Evolutionary conservation across 1,140 invertebrate genomes (phyloP), one percentile per base, ranked within the genome.

Genomic region (Drosophila kurseongensis): DNA sequence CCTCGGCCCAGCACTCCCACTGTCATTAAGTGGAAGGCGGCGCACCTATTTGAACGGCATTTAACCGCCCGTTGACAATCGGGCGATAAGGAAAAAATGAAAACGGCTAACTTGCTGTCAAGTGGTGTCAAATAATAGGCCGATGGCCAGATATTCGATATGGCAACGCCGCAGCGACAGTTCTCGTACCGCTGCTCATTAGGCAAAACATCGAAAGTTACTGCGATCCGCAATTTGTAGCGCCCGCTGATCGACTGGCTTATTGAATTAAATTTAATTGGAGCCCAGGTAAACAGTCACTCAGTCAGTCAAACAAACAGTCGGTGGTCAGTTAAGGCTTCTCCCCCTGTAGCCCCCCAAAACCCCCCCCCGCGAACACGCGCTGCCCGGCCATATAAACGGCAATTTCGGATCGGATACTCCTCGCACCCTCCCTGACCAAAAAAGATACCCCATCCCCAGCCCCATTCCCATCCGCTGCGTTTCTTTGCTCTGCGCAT

Each of bases 251-350:
- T 86, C 75, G 69, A 32, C 59, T 60, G 36, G 61, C 52, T 71
- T 74, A 83, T 83, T 88, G 72, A 79, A 71, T 66, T 69, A 48
- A 73, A 76, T 86, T 86, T 86, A 86, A 86, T 86, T 86, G 83
- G 83, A 75, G 63, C 51, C 75, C 79, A 74, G 75, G 82, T 86
- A 83, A 86, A 79, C 83, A 82, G 82, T 86, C 84, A 83, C 65
- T 80, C 81, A 79, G 67, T 69, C 65, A 38, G 68, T 72, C 52
- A 72, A 69, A 72, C 75, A 75, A 71, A 57, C 61, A 60, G 36
- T 58, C 83, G 60, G 63, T 58, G 66, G 44, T 74, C 41, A 40
- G 42, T 55, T 51, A 45, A 59, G 56, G 67, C 71, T 52, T 10
- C 63, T 9, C 38, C 16, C 5, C 66, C 44, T 29, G 4, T 14